Percentiles rank a stretch among this genome's conserved stretches.
These are phyloP conservation scores for Eledona agricola DNA, from an alignment of 2,888 invertebrate genomes.

Conservation along the genomic window DNA sequence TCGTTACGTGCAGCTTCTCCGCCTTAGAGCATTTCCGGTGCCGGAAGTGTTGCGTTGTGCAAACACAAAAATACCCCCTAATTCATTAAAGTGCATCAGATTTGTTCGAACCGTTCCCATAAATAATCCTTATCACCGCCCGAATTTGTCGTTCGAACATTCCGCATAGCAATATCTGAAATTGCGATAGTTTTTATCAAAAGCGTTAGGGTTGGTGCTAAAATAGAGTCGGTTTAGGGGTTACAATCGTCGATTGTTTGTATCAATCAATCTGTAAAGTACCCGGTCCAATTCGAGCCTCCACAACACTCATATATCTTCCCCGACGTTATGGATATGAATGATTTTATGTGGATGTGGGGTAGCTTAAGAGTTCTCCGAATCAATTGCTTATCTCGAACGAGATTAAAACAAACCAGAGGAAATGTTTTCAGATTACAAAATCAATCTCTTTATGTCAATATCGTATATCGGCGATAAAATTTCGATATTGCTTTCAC, in stretches of 20 bases:
- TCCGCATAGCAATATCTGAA: constrained; percentile 43
- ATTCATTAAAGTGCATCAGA: constrained; percentile 42
- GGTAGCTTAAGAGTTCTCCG: constrained; percentile 31
- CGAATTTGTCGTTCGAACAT: constrained; percentile 44
- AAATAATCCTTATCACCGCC: constrained; percentile 47
- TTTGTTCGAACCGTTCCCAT: constrained; percentile 30
- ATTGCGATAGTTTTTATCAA: constrained; percentile 47
- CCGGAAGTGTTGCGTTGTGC: constrained; percentile 15
- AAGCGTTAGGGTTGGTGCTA: constrained; percentile 29
- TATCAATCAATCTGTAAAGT: constrained; percentile 35
- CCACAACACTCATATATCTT: constrained; percentile 32
- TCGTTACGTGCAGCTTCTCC: constrained; percentile 1
- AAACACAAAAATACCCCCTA: constrained; percentile 23
- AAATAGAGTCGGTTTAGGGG: constrained; percentile 28
- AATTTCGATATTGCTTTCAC: constrained; percentile 5
- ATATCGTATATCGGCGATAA: constrained; percentile 14
- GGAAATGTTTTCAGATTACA: constrained; percentile 21
- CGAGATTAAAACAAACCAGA: constrained; percentile 26
- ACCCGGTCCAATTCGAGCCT: constrained; percentile 32
- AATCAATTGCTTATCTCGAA: constrained; percentile 32
- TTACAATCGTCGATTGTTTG: constrained; percentile 22
- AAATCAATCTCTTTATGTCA: constrained; percentile 20
- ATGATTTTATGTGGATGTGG: constrained; percentile 32
- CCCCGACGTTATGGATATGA: constrained; percentile 31
- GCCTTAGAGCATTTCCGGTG: constrained; percentile 10